Evolutionary conservation across 2,888 invertebrate genomes (phyloP), one percentile per base, ranked within the genome.

Genomic region (Melinaea marsaeus): DNA sequence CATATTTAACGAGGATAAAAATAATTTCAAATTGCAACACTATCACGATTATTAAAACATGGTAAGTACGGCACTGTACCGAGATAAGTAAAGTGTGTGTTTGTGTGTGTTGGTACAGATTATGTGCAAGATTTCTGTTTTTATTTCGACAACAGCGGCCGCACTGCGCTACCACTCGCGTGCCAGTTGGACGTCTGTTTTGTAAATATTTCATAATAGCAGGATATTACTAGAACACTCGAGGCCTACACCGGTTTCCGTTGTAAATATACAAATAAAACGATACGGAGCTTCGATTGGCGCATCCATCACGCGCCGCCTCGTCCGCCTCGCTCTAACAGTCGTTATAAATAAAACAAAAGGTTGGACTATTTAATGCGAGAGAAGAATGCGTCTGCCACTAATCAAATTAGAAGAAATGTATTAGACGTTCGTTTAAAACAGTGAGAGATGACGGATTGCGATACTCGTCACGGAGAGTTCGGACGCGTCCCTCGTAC

Each of bases 391-490:
- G 42, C 45, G 61, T 65, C 64, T 58, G 47, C n/a, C 32, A 55
- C 58, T 65, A 63, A 67, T 67, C 63, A 63, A 67, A 65, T 67
- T 67, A 67, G 59, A 61, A 56, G 58, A 63, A 55, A 67, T 60
- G 55, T 64, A 65, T 57, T 58, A 60, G 60, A 58, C 58, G 56
- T 54, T 22, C 35, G 6, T 59, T 54, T 65, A 55, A 60, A 60
- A 61, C n/a, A 45, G 57, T 32, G 54, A 33, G 56, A 63, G 46
- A 54, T 54, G 64, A 57, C 55, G 57, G 47, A 57, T 33, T 42
- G 42, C 42, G 42, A 42, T 42, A 7, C 42, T 42, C 42, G 42
- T 42, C 11, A 42, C 9, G 3, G 42, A 3, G 9, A 1, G 11
- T 9, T 42, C 9, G 11, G 9, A 9, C 11, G 42, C 42, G 42